Conservation (phyloP, 2,888 invertebrate species). For the Drosophila infuscata region DNA sequence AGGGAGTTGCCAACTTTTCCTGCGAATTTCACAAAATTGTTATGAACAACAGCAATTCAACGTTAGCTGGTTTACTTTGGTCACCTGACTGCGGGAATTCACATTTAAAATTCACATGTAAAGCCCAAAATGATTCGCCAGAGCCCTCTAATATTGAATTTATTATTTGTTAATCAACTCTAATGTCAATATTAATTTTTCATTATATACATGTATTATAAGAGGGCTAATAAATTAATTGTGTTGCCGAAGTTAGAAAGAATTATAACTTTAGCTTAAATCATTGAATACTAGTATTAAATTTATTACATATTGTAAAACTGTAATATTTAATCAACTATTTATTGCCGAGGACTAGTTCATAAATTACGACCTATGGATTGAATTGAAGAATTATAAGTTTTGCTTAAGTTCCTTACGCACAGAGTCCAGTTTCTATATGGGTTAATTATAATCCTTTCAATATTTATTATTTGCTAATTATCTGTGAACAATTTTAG, state of each 20-base stretch:
- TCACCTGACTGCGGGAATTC: background rate
- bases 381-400: background rate
- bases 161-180: background rate
- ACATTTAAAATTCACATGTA: background rate
- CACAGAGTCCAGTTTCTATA: background rate
- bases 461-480: background rate
- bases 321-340: background rate
- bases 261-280: background rate
- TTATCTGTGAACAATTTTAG: background rate
- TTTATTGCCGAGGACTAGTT: background rate
- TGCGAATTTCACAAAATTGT: background rate
- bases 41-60: slow-evolving; percentile 3
- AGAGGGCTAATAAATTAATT: background rate
- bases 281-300: too few species aligned
- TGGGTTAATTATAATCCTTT: background rate
- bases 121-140: background rate
- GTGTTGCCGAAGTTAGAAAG: background rate
- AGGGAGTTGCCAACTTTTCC: background rate
- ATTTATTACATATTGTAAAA: too few species aligned
- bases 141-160: background rate
- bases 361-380: background rate
- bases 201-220: background rate
- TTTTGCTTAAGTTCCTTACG: background rate
- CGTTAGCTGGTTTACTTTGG: slow-evolving; percentile 8
- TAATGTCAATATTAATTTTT: background rate